These are phyloP conservation scores for Drosophila gunungcola DNA, from an alignment of 1,140 invertebrate species.

Conservation along the genomic window DNA sequence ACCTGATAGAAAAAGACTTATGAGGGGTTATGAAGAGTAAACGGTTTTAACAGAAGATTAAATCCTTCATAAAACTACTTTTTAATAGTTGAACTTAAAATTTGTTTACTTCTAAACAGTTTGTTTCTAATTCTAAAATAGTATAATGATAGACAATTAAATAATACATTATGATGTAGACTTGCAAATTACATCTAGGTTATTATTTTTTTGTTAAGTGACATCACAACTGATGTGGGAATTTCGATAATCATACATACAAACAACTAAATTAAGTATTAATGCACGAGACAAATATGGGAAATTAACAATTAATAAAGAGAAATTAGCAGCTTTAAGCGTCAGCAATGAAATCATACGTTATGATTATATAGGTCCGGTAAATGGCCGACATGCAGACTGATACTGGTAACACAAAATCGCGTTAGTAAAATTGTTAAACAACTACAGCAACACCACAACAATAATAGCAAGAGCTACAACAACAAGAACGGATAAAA, in stretches of 20 bases:
- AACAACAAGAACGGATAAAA: conserved; percentile 26
- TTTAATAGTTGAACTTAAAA: neutral
- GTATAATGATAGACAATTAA: conserved; percentile 15
- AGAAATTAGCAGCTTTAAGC: conserved; percentile 27
- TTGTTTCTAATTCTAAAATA: conserved; percentile 14
- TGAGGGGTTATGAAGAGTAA: conserved; percentile 12
- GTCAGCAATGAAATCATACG: conserved; percentile 25
- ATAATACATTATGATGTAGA: neutral
- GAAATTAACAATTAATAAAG: conserved; percentile 43
- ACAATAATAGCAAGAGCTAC: conserved; percentile 9
- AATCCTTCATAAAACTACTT: neutral
- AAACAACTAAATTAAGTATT: conserved; percentile 20
- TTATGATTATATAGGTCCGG: conserved; percentile 4
- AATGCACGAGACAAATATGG: conserved; percentile 18
- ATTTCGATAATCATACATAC: conserved; percentile 25
- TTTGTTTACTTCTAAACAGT: conserved; percentile 13
- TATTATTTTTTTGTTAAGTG: conserved; percentile 22
- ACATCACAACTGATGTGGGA: conserved; percentile 22
- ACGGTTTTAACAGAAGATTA: conserved; percentile 19
- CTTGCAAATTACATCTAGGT: conserved; percentile 18
- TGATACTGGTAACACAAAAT: conserved; percentile 38
- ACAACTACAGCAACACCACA: conserved; percentile 26
- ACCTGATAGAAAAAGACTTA: conserved; percentile 24
- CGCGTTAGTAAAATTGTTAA: conserved; percentile 35
- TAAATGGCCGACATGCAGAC: conserved; percentile 47